phyloP scores from a whole-genome alignment of 2,797 vertebrate genomes.

The Sebastes trivittatus region DNA sequence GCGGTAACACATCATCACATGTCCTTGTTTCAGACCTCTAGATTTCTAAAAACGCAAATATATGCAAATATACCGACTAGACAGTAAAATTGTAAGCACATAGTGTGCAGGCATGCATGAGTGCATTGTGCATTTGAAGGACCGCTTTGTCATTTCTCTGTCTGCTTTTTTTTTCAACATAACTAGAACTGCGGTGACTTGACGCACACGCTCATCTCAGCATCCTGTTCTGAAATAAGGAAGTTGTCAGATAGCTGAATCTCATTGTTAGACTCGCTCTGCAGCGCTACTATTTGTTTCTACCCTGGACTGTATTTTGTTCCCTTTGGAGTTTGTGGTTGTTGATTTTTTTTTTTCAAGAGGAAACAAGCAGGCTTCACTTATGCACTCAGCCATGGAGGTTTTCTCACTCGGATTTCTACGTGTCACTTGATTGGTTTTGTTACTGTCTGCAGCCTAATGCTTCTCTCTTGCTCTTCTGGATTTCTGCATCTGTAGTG shows the following conservation, averaged over 20 bases:
- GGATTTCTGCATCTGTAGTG: slow-evolving; percentile 74
- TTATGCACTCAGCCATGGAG: slow-evolving; percentile 63
- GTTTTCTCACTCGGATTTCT: slow-evolving; percentile 62
- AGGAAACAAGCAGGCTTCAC: not conserved
- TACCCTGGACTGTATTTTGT: not conserved
- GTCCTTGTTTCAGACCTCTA: slow-evolving; percentile 52
- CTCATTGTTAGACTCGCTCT: slow-evolving; percentile 29
- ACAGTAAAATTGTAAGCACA: not conserved
- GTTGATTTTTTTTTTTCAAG: not conserved
- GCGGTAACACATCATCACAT: slow-evolving; percentile 32
- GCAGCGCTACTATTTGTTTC: not conserved
- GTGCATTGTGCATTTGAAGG: slow-evolving; percentile 5
- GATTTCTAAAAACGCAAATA: slow-evolving; percentile 8
- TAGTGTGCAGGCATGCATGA: not conserved
- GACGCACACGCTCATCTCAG: slow-evolving; percentile 49
- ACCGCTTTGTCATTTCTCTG: slow-evolving; percentile 20
- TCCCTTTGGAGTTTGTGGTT: not conserved
- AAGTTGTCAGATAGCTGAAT: slow-evolving; percentile 73
- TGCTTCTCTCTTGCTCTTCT: slow-evolving; percentile 37
- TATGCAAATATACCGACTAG: not conserved
- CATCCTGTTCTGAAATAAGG: slow-evolving; percentile 92
- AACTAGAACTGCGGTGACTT: slow-evolving; percentile 46
- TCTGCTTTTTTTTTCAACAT: slow-evolving; percentile 33
- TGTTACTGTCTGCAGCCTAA: slow-evolving; percentile 27
- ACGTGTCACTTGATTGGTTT: slow-evolving; percentile 38